phyloP scores from a whole-genome alignment of 2,113 vertebrate species.

The Anhinga rufa region DNA sequence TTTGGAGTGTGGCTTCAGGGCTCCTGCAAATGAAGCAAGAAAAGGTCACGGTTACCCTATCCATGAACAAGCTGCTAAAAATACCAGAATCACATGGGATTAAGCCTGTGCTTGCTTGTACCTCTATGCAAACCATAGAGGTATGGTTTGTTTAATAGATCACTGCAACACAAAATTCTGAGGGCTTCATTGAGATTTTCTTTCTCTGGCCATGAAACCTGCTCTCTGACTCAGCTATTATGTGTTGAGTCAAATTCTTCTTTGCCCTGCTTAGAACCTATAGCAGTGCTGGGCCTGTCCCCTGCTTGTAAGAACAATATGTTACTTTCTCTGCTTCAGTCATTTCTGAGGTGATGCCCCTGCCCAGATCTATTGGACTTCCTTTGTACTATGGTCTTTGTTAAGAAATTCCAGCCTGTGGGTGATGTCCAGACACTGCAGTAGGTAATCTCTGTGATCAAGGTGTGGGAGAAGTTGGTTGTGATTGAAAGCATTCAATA shows the following conservation, averaged over 20 bases:
- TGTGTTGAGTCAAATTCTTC: background rate
- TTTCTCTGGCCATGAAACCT: background rate
- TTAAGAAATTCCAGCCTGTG: background rate
- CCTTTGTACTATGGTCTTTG: background rate
- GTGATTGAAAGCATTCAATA: background rate
- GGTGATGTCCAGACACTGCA: background rate
- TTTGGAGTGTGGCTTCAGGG: background rate
- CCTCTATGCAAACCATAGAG: background rate
- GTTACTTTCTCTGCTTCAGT: background rate
- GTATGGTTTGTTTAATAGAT: background rate
- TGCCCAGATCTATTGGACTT: background rate
- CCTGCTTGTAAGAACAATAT: background rate
- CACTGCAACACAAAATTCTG: background rate
- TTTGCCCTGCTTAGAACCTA: background rate
- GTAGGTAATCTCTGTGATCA: background rate
- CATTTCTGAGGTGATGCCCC: background rate
- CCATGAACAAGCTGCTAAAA: slow-evolving; percentile 13
- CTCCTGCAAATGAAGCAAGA: background rate
- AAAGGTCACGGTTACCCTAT: background rate
- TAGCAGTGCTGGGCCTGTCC: background rate
- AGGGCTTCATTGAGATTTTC: background rate
- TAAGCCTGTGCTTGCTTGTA: background rate
- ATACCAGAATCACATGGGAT: background rate
- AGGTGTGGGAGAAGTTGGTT: background rate
- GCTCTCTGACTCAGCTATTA: background rate